Evolutionary conservation across 2,888 invertebrate genomes (phyloP), one percentile per base, ranked within the genome.

Genomic region (Thymelicus sylvestris): DNA sequence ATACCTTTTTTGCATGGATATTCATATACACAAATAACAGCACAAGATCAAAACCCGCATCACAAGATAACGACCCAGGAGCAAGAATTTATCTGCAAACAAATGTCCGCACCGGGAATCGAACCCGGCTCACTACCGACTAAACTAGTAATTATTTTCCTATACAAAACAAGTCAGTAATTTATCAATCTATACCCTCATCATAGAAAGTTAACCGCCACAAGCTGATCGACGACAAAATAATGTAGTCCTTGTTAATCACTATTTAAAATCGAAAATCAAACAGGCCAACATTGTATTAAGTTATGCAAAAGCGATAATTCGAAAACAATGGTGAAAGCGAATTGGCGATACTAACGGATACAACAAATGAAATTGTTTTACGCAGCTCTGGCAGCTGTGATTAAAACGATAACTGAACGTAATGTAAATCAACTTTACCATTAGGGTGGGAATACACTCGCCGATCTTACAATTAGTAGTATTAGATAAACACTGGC

Each of bases 311-410:
- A 50, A 52, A 62, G 39, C 61, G 44, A 67, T 67, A 52, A 67
- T 44, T 64, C 73, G 63, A 70, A 75, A 76, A 81, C 80, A 80
- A 80, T 80, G 77, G 78, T 44, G 81, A 81, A 80, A 81, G 81
- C 76, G 79, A 74, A 75, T 74, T 76, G 68, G 66, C 75, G 71
- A 70, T 71, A 76, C 74, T 74, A 71, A 71, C 67, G 70, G 72
- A 75, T 74, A 75, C 59, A 60, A 60, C 48, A 60, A 60, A 39
- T 50, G 60, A 61, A 67, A 50, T 24, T 44, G 15, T 63, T 67
- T 72, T 38, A 63, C 68, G 47, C 48, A 65, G 47, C 31, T 39
- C 24, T 38, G 12, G 38, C 15, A 48, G 52, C 48, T 66, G 62
- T 61, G 50, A 66, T 66, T 66, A 60, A 59, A 66, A 60, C 38